Evolutionary conservation across 2,113 vertebrate genomes (phyloP), one percentile per base, ranked within the genome.

Genomic region (Illadopsis cleaveri): DNA sequence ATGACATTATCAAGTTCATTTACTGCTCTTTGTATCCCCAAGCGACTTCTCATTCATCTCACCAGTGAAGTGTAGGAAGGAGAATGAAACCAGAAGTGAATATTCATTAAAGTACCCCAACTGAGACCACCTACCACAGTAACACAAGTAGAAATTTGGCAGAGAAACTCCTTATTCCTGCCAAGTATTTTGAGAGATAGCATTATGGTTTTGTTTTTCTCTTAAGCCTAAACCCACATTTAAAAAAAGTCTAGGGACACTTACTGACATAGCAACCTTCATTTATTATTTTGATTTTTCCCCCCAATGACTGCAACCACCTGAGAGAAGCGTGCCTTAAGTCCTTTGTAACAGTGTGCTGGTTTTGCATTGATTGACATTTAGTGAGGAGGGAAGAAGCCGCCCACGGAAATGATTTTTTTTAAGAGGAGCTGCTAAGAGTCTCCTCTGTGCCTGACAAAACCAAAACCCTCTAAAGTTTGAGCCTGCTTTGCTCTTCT

Each of bases 141-240:
- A 85, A 88, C 51, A 62, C 42, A 87, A 75, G 40, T 48, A 93
- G 61, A 87, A 75, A 75, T 83, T 80, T 87, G 40, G 25, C 57
- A 93, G 77, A 73, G 33, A 93, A 95, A 91, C 57, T 88, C 56
- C 44, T 86, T 71, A 91, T 88, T 71, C 79, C 48, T 80, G 84
- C 28, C 33, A 80, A 90, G 47, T 68, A 77, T 91, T 88, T 89
- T 57, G 38, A 30, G 64, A 89, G 48, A 81, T 35, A 27, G 48
- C 30, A 85, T 85, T 91, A 81, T 35, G 62, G 30, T 40, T 73
- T 83, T 73, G 11, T 31, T 90, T 86, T 86, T 58, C 60, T 56
- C 62, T 90, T 80, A 76, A 90, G 27, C 25, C 42, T 91, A 90
- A 88, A 71, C 13, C 58, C 33, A 88, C 37, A 83, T 78, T 92